phyloP scores from a whole-genome alignment of 1,140 invertebrate species.

The Drosophila erecta region DNA sequence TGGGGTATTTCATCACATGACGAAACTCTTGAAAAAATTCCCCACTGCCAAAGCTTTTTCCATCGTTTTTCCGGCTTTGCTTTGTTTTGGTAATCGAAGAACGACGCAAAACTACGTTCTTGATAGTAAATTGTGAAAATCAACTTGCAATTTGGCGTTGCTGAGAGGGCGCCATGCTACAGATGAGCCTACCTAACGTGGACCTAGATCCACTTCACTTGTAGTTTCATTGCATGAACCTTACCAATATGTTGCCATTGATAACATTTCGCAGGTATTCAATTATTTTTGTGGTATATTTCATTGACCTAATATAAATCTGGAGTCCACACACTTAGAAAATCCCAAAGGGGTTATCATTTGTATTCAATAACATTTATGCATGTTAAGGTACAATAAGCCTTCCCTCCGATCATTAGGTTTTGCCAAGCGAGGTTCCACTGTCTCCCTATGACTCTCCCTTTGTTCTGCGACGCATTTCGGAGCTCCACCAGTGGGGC shows the following conservation, averaged over 20 bases:
- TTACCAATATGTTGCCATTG: too few relatives aligned
- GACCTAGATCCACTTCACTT: not conserved
- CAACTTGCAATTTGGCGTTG: not conserved
- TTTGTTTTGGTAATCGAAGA: conserved; percentile 5
- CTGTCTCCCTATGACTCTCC: conserved; percentile 20
- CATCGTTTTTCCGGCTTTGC: not conserved
- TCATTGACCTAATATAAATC: too few relatives aligned
- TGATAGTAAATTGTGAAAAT: conserved; percentile 26
- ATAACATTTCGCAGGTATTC: too few relatives aligned
- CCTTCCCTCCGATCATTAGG: too few relatives aligned
- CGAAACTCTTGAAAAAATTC: conserved; percentile 33
- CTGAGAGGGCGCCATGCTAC: not conserved
- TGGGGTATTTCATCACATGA: conserved; percentile 46
- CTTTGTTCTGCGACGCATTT: conserved; percentile 50
- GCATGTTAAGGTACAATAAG: too few relatives aligned
- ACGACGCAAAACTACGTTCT: conserved; percentile 40
- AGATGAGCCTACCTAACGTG: conserved; percentile 1
- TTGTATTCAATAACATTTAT: too few relatives aligned
- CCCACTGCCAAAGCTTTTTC: conserved; percentile 14
- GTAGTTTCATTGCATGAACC: too few relatives aligned
- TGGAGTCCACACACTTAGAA: too few relatives aligned
- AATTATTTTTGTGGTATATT: too few relatives aligned
- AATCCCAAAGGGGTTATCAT: too few relatives aligned
- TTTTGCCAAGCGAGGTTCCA: not conserved
- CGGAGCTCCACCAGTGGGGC: not conserved